Evolutionary conservation across 2,888 invertebrate species (phyloP), one percentile per base, ranked within the genome.

Genomic region (Asteroscopus sphinx): DNA sequence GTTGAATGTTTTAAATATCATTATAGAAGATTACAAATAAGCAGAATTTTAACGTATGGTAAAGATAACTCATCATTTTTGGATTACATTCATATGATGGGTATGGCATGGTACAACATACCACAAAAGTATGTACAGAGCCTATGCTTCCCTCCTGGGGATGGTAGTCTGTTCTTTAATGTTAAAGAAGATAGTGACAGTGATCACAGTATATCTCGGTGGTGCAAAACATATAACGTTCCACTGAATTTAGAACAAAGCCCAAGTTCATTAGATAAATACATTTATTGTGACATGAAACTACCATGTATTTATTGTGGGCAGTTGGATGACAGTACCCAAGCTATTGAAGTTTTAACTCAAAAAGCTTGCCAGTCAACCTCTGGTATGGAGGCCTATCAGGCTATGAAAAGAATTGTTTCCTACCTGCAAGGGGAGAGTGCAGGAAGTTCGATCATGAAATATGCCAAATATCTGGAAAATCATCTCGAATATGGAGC

Each of bases 331-430:
- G 67, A 65, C 46, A 55, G 42, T 52, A 55, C 68, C 44, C 61
- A 66, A 54, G 52, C 69, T 28, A 62, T 57, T 45, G 72, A 78
- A 61, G 45, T 79, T 1, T 45, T 76, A 48, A 54, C 42, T 45
- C 55, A 61, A 26, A 77, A 63, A 58, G 39, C 42, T 2, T 56
- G 60, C 16, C 64, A 64, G 32, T 25, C 77, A 12, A 64, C 71
- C 21, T 80, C 81, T 9, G 73, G 77, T 30, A 70, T 81, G 35
- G 79, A 83, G 41, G 83, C 84, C 12, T 83, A 79, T 51, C 82
- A 83, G 66, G 85, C 85, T 30, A 82, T 83, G 60, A 82, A 81
- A 64, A 80, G 83, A 53, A 73, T 85, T 16, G 61, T 82, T 15
- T 76, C 76, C 7, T 84, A 84, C 53, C 47, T 84, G 35, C 82